Evolutionary conservation across 2,113 vertebrate species (phyloP), one percentile per base, ranked within the genome.

Genomic region (Ctenomys sociabilis): DNA sequence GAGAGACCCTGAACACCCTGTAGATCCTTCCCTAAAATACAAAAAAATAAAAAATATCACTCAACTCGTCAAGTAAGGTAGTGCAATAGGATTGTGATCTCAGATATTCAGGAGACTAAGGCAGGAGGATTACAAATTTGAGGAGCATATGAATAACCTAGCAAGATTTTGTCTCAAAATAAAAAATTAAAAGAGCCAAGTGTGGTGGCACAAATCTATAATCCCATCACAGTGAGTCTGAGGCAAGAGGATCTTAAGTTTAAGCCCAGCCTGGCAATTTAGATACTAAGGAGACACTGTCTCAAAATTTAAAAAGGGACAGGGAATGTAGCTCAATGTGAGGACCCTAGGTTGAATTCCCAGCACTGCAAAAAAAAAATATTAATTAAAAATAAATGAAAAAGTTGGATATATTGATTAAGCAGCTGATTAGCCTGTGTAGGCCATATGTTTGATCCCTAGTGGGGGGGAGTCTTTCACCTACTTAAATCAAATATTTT

Each of bases 401-500:
- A 52, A 52, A 45, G 30, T 26, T 21, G 45, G 30, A 16, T 49
- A 52, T 13, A 24, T 19, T 52, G 45, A 32, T 80, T 45, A 80
- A 80, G 77, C 45, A 80, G 26, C 28, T 80, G 17, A 17, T 80
- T 17, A 19, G 45, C 77, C 28, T 80, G 3, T 52, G 35, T 1
- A 52, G 45, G 45, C 13, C 75, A 49, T 22, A 0, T 28, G 75
- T 78, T 49, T 49, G 28, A 49, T 78, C 43, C 43, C 75, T 78
- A 49, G 43, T 30, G 17, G 7, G 6, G 19, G 7, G 66, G 59
- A 28, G 59, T 68, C 54, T 94, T 77, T 92, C 57, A 89, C 91
- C 22, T 77, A 77, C 40, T 87, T 93, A 94, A 91, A 92, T n/a
- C 5, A 93, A 93, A 91, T 26, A 4, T 72, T 92, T 91, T 93